Percentiles rank a stretch among this genome's conserved stretches.
phyloP scores from a whole-genome alignment of 2,888 invertebrate genomes.

The Thecocarcelia acutangulata region DNA sequence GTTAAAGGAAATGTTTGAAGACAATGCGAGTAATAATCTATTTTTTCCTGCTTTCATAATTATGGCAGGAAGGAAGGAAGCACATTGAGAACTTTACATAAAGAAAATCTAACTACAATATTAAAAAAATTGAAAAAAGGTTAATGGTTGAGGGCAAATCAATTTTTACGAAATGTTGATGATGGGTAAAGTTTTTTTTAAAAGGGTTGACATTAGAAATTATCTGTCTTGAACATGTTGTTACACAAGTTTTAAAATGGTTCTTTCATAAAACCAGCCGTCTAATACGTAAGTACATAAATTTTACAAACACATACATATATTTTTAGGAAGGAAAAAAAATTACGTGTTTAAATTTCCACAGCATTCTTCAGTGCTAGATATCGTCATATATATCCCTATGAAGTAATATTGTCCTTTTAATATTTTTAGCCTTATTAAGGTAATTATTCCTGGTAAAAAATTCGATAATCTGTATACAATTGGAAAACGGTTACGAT shows the following conservation, averaged over 20 bases:
- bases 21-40: conserved; percentile 56
- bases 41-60: conserved; percentile 45
- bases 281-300: neutral
- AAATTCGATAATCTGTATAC: no score
- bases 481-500: no score
- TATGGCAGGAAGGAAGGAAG: conserved; percentile 57
- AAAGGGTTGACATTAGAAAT: conserved; percentile 11
- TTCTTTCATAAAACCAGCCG: neutral
- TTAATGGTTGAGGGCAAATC: neutral
- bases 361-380: no score
- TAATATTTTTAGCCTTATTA: no score
- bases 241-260: neutral
- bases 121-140: neutral
- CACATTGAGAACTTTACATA: conserved; percentile 38
- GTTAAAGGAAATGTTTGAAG: conserved; percentile 54
- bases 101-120: conserved; percentile 19
- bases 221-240: conserved; percentile 14
- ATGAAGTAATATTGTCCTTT: no score
- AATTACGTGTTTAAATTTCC: no score
- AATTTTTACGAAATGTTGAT: neutral
- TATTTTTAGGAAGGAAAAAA: no score
- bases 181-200: neutral
- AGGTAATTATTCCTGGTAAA: no score
- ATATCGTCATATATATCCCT: no score
- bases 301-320: neutral